Percentiles rank a stretch among this genome's conserved stretches.
These are phyloP conservation scores for Ceramica pisi DNA, from an alignment of 2,888 invertebrate species.

Conservation along the genomic window DNA sequence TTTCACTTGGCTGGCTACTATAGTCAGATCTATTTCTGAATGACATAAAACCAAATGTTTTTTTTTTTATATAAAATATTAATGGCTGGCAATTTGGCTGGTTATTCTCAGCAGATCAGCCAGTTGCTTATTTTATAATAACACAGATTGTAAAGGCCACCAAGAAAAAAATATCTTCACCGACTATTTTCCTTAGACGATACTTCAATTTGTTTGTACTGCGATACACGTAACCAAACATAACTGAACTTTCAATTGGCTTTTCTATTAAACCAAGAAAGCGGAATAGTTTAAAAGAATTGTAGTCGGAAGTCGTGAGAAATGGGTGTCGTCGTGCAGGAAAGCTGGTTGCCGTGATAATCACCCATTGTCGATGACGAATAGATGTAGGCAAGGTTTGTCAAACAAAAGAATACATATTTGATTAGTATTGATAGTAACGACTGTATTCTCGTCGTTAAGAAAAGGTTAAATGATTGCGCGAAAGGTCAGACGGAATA, in stretches of 20 bases:
- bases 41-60: not conserved
- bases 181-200: conserved; percentile 11
- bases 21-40: not conserved
- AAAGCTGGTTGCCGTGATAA: conserved; percentile 83
- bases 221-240: conserved; percentile 56
- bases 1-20: not conserved
- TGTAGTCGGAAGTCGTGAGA: conserved; percentile 85
- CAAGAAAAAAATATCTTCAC: not conserved
- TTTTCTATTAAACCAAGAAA: conserved; percentile 80
- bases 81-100: not conserved
- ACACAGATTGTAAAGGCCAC: not conserved
- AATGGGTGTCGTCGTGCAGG: conserved; percentile 81
- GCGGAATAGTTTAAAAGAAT: conserved; percentile 79
- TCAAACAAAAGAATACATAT: conserved; percentile 9
- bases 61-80: not conserved
- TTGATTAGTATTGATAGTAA: conserved; percentile 3
- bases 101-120: not conserved
- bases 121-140: no score
- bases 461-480: not conserved
- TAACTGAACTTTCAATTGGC: conserved; percentile 68
- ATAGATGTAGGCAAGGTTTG: conserved; percentile 31
- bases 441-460: not conserved
- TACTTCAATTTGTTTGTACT: conserved; percentile 33
- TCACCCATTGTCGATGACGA: conserved; percentile 76
- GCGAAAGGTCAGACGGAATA: not conserved